Percentiles rank a stretch among this genome's conserved stretches.
Evolutionary conservation across 2,888 invertebrate genomes (phyloP).

Genomic region (Sisyra nigra): DNA sequence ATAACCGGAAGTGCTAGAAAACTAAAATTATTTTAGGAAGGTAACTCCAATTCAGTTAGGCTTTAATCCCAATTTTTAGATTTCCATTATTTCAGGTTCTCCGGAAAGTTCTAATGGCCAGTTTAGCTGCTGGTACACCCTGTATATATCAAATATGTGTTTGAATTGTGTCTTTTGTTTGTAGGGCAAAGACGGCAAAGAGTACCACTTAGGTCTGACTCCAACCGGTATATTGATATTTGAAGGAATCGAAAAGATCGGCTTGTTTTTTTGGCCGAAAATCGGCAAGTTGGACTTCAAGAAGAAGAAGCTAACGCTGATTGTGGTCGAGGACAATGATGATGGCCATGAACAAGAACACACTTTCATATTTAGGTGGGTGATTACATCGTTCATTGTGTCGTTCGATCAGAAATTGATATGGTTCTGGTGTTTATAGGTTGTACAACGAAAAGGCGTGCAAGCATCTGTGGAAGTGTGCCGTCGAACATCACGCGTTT

Average conservation of each 20-base stretch:
- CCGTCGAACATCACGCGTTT: constrained; percentile 98
- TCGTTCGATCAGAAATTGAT: background rate
- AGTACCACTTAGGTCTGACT: constrained; percentile 91
- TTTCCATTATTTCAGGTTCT: too few relatives aligned
- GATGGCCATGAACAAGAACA: constrained; percentile 94
- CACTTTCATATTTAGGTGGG: constrained; percentile 84
- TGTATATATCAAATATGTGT: too few relatives aligned
- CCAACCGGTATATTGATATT: constrained; percentile 98
- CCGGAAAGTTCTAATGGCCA: too few relatives aligned
- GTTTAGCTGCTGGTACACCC: too few relatives aligned
- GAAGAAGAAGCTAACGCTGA: constrained; percentile 89
- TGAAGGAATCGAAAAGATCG: constrained; percentile 92
- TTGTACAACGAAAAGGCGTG: constrained; percentile 94
- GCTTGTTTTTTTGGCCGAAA: constrained; percentile 98
- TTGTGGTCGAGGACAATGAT: constrained; percentile 98
- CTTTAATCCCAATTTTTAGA: too few relatives aligned
- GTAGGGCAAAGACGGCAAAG: constrained; percentile 87
- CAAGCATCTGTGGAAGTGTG: constrained; percentile 99
- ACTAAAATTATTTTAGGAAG: too few relatives aligned
- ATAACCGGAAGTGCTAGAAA: too few relatives aligned
- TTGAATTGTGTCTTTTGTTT: constrained; percentile 14
- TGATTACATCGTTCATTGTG: background rate
- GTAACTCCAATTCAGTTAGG: too few relatives aligned
- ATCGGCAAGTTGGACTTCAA: constrained; percentile 96
- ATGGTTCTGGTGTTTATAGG: constrained; percentile 20